Conservation (phyloP, 1,140 invertebrate genomes). For the Chironomus striatipennis region DNA sequence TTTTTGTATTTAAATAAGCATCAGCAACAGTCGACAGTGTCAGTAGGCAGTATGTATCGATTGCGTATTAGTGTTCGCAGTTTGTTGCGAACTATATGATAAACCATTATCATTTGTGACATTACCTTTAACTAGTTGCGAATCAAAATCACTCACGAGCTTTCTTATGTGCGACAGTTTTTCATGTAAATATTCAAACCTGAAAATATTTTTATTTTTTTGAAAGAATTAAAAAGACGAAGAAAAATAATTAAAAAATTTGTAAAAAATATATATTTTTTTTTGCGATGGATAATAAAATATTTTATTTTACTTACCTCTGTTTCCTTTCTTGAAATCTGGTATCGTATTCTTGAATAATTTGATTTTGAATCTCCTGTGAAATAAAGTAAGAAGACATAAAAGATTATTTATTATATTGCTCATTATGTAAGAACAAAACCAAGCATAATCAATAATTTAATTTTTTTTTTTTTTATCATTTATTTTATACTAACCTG, state of each 20-base stretch:
- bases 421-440: no score
- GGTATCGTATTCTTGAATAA: conserved; percentile 71
- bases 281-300: background rate
- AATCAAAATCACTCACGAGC: conserved; percentile 73
- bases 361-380: conserved; percentile 63
- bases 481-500: conserved; percentile 39
- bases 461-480: background rate
- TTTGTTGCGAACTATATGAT: background rate
- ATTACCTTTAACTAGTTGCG: conserved; percentile 33
- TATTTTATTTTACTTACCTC: conserved; percentile 23
- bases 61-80: background rate
- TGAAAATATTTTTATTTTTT: no score
- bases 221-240: background rate
- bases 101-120: background rate
- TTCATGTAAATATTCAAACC: conserved; percentile 78
- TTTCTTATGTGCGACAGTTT: conserved; percentile 86
- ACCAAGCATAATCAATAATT: background rate
- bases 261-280: no score
- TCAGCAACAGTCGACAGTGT: conserved; percentile 11
- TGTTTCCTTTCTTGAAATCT: conserved; percentile 59
- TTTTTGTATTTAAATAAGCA: conserved; percentile 17
- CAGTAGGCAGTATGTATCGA: conserved; percentile 11
- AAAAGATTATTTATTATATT: conserved; percentile 3
- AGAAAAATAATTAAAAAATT: background rate
- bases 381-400: conserved; percentile 27